These are phyloP conservation scores for Lithophane leautieri DNA, from an alignment of 2,888 invertebrate species.

Conservation along the genomic window DNA sequence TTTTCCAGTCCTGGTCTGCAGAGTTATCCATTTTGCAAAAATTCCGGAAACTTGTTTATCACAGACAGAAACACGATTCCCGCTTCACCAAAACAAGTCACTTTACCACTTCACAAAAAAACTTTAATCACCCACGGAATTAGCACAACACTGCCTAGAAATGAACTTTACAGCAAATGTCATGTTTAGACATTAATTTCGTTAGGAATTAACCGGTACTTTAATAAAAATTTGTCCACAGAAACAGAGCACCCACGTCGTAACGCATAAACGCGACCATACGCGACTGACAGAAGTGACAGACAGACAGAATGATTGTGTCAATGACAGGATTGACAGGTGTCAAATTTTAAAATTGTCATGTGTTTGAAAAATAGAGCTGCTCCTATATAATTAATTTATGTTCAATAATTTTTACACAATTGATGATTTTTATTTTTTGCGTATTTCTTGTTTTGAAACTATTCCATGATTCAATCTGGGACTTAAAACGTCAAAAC, in stretches of 20 bases:
- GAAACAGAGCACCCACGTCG: slow-evolving; percentile 35
- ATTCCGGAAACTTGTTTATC: slow-evolving; percentile 61
- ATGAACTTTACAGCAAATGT: slow-evolving; percentile 47
- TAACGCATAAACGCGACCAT: slow-evolving; percentile 33
- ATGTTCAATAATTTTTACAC: background rate
- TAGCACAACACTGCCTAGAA: slow-evolving; percentile 64
- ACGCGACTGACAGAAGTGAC: slow-evolving; percentile 26
- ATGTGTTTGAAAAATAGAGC: slow-evolving; percentile 4
- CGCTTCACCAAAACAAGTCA: slow-evolving; percentile 57
- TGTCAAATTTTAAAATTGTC: slow-evolving; percentile 18
- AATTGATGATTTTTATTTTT: background rate
- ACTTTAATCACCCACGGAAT: slow-evolving; percentile 67
- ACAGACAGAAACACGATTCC: slow-evolving; percentile 43
- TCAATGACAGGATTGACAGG: too few relatives aligned
- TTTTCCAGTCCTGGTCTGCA: slow-evolving; percentile 87
- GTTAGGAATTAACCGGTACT: slow-evolving; percentile 55
- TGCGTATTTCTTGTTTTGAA: background rate
- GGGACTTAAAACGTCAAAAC: too few relatives aligned
- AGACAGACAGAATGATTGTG: too few relatives aligned
- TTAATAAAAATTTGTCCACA: slow-evolving; percentile 14
- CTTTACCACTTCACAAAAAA: slow-evolving; percentile 41
- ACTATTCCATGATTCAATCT: too few relatives aligned
- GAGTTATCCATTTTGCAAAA: slow-evolving; percentile 79
- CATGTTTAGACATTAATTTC: slow-evolving; percentile 57
- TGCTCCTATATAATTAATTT: slow-evolving; percentile 2